Conservation (phyloP, 1,140 invertebrate species). For the Tetramorium simillimum region DNA sequence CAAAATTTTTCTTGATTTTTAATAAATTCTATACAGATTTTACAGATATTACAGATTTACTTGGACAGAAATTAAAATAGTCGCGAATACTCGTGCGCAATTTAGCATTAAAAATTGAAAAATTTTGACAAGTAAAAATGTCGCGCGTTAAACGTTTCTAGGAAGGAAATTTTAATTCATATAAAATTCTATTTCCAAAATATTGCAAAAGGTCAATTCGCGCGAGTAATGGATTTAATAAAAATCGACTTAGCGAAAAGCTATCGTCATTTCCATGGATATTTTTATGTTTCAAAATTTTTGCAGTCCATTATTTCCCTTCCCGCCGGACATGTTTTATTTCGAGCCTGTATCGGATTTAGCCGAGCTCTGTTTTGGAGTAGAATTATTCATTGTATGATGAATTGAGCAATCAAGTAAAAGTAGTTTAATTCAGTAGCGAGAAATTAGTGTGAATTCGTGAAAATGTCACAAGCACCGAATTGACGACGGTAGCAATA, state of each 20-base stretch:
- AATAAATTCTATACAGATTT: neutral
- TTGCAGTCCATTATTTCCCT: neutral
- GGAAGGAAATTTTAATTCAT: neutral
- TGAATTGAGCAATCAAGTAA: neutral
- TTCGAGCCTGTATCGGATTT: conserved; percentile 4
- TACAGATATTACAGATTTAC: neutral
- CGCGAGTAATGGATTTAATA: neutral
- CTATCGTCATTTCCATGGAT: neutral
- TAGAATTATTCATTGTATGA: neutral
- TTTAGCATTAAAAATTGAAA: conserved; percentile 6
- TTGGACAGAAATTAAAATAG: neutral
- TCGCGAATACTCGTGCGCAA: neutral
- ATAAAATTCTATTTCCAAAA: neutral
- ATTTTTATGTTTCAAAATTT: conserved; percentile 1
- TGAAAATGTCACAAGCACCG: neutral
- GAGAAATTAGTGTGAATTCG: neutral
- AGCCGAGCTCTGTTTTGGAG: neutral
- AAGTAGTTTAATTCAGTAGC: neutral
- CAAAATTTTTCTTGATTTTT: neutral
- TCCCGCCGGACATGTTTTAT: neutral
- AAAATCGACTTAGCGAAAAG: neutral
- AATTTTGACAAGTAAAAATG: neutral
- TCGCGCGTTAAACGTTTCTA: neutral
- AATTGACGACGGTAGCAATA: neutral
- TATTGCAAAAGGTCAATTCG: neutral